Evolutionary conservation across 2,113 vertebrate species (phyloP).

Genomic region (Anoura caudifer): DNA sequence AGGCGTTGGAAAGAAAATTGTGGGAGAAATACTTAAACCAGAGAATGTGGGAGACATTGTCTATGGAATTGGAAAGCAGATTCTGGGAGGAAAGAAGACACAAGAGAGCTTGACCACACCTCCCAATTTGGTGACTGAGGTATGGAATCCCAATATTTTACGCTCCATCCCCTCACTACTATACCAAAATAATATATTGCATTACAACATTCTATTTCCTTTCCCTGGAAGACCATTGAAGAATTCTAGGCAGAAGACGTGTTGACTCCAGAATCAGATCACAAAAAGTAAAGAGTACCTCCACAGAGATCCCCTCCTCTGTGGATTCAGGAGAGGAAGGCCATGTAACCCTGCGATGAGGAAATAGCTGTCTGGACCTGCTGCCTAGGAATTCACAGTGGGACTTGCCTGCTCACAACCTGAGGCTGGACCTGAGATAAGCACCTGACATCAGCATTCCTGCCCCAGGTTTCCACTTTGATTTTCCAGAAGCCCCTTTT

Average conservation of each 20-base stretch:
- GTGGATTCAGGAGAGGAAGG: conserved; percentile 91
- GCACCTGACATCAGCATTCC: not conserved
- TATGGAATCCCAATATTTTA: not conserved
- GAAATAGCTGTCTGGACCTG: too few relatives aligned
- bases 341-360: conserved; percentile 86
- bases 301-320: conserved; percentile 80
- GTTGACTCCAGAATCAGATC: conserved; percentile 82
- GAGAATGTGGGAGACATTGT: not conserved
- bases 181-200: not conserved
- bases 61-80: not conserved
- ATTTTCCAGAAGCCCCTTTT: too few relatives aligned
- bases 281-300: conserved; percentile 82
- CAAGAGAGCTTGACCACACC: conserved; percentile 79
- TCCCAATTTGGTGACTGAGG: conserved; percentile 88
- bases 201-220: not conserved
- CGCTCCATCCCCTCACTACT: not conserved
- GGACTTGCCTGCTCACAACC: not conserved
- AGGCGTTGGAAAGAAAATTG: not conserved
- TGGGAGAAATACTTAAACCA: not conserved
- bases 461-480: not conserved
- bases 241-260: conserved; percentile 92
- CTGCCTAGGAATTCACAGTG: not conserved
- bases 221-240: conserved; percentile 84
- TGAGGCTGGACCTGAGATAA: not conserved
- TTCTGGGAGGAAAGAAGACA: not conserved